Base-by-base conservation (phyloP, 1,140 invertebrate species). In the Leptopilina clavipes region DNA sequence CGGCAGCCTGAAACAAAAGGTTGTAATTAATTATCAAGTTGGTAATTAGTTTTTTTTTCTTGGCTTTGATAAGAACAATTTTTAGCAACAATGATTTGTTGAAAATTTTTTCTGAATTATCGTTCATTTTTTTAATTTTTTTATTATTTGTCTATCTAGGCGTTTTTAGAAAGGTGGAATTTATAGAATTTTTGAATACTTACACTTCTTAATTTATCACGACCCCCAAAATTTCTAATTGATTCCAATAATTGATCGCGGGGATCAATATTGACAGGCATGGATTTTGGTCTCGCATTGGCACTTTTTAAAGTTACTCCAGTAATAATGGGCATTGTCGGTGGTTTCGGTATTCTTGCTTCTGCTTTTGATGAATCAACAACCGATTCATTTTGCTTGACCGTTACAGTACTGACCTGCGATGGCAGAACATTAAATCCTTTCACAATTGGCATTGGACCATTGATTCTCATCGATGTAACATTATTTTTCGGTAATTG, bases 211-310 rank as follows among this genome's bases (percentile, higher is more conserved):
- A 95, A 86, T 31, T 91, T 91, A 70, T 90, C 90, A 59, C 90
- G 91, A 11, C 93, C 93, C 0, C 93, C 93, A 81, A 95, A 95
- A 82, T 92, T 93, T 78, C 94, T 89, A 77, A 96, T 96, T 9
- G 94, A 93, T n/a, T 93, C 91, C 81, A 96, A 86, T 8, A 96
- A 86, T 79, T 93, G 91, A 75, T 94, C 92, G 52, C 94, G 90
- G 0, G 93, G 91, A 85, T 95, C 93, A 7, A 83, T 65, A 44
- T 89, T 75, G 19, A 81, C 74, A 25, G 83, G 81, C 78, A 82
- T 85, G 14, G 81, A 85, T 72, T 87, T 86, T 3, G 82, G 86
- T 70, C 76, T 86, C 44, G 81, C 75, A 48, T 76, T 86, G 11
- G 82, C 74, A 65, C 83, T 90, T 74, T 92, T 90, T 74, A 91